Base-by-base conservation (phyloP, 2,113 vertebrate genomes). In the Agapornis roseicollis region DNA sequence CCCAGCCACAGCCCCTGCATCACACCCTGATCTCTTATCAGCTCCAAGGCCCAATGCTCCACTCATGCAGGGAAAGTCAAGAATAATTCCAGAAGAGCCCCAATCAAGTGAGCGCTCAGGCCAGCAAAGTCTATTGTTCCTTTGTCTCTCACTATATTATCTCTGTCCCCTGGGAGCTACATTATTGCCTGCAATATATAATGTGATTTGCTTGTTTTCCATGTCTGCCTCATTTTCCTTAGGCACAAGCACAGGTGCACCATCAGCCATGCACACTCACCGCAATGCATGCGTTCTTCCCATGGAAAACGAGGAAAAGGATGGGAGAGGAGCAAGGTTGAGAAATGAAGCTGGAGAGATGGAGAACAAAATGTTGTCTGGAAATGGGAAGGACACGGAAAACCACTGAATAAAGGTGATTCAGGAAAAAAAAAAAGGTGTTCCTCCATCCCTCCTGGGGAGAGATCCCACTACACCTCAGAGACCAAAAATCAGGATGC, bases 201-300 rank as follows among this genome's bases (percentile, higher is more conserved):
- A 97, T 81, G 93, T 52, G 88, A 95, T 94, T 94, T 96, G 80
- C 89, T 96, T 49, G 6, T 93, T 94, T 93, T 89, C 77, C 66
- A 25, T 12, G 83, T 12, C 89, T 81, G 77, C 55, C 69, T 90
- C 64, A 6, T 90, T 87, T 39, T 81, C 55, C 83, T 82, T 25
- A 7, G 69, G 85, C 41, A 19, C 82, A 56, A 31, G 63, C 16
- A 31, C 50, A 58, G 3, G 7, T 6, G 2, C 42, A 52, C 49
- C 9, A n/a, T 79, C 39, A 73, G 80, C 77, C 44, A 1, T 0
- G 29, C 68, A 42, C 24, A 3, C 61, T 28, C 56, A 2, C 28
- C 9, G 23, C 52, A n/a, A 7, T 0, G 27, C 49, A 20, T 0
- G 20, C 2, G 9, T 52, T 77, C 85, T 41, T 60, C 22, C n/a